Percentiles rank a stretch among this genome's conserved stretches.
These are phyloP conservation scores for Drosophila stalkeri DNA, from an alignment of 2,888 invertebrate species.

Conservation along the genomic window DNA sequence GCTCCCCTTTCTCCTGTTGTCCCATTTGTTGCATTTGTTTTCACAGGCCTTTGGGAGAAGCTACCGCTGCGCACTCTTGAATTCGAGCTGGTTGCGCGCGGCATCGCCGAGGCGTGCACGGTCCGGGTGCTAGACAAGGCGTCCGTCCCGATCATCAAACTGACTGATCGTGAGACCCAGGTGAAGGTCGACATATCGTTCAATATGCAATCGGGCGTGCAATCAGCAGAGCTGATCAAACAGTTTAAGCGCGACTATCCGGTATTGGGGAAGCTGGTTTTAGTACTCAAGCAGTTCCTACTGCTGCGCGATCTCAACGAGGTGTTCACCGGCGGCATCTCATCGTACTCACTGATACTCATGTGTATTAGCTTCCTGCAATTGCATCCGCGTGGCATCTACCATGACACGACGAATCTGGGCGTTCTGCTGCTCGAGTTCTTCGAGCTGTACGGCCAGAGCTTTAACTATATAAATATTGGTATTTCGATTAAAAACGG, in stretches of 20 bases:
- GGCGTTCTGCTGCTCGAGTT: constrained; percentile 98
- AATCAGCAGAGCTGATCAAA: constrained; percentile 98
- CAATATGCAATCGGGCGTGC: constrained; percentile 99
- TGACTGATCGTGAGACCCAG: constrained; percentile 92
- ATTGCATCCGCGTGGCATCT: constrained; percentile 94
- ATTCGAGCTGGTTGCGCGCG: constrained; percentile 94
- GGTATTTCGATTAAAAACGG: constrained; percentile 95
- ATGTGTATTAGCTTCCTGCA: constrained; percentile 99
- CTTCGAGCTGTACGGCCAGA: constrained; percentile 97
- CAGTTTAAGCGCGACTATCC: constrained; percentile 95
- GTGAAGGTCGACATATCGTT: constrained; percentile 99
- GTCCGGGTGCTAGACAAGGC: constrained; percentile 99
- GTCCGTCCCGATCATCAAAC: constrained; percentile 98
- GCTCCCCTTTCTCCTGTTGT: not conserved
- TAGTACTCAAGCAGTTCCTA: constrained; percentile 99
- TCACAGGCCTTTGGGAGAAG: constrained; percentile 91
- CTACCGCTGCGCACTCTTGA: constrained; percentile 96
- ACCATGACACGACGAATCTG: constrained; percentile 90
- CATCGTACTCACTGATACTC: constrained; percentile 98
- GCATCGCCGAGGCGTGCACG: constrained; percentile 94
- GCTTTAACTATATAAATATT: constrained; percentile 97
- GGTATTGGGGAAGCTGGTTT: constrained; percentile 95
- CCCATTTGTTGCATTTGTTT: not conserved
- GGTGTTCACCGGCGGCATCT: constrained; percentile 99
- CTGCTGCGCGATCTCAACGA: constrained; percentile 99